Evolutionary conservation across 2,797 vertebrate genomes (phyloP), one percentile per base, ranked within the genome.

Genomic region (Poeciliopsis turneri): DNA sequence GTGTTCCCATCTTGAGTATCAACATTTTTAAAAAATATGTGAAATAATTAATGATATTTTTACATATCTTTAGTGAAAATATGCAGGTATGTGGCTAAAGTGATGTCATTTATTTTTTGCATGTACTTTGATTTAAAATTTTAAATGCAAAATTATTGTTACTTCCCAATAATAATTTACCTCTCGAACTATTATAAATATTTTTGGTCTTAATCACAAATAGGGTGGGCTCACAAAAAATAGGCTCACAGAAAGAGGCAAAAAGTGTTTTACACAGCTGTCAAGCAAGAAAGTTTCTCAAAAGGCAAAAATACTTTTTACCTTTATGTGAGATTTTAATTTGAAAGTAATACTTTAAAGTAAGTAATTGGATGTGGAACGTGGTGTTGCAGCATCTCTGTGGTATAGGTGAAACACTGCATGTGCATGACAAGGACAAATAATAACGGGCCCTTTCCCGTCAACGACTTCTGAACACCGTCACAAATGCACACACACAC

Each of bases 371-470:
- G 36, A 68, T 75, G 41, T 28, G 0, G 36, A 12, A 30, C 18
- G 18, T 28, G 10, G 25, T 30, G 41, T 78, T 57, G 33, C 4
- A 69, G 23, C 18, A 43, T 71, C 0, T 10, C 2, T 1, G 9
- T 36, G 4, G 23, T 9, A 41, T 45, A 46, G 20, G 12, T 73
- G 15, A 20, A 25, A 16, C 11, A 28, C 2, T 51, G 46, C 12
- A 15, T 41, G 55, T 79, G 84, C 59, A 72, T 88, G 87, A 78
- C 75, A 87, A 74, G 64, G 43, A 30, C 12, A 45, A 45, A 66
- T 6, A 10, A 41, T 20, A n/a, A 74, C 0, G 11, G 68, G 41
- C 76, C 36, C 46, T 81, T 85, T 84, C 55, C 80, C 36, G 75
- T 86, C 78, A 41, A 28, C 68, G 73, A 78, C 55, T 25, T 0